Evolutionary conservation across 2,113 vertebrate species (phyloP).

Genomic region (Microtus pennsylvanicus): DNA sequence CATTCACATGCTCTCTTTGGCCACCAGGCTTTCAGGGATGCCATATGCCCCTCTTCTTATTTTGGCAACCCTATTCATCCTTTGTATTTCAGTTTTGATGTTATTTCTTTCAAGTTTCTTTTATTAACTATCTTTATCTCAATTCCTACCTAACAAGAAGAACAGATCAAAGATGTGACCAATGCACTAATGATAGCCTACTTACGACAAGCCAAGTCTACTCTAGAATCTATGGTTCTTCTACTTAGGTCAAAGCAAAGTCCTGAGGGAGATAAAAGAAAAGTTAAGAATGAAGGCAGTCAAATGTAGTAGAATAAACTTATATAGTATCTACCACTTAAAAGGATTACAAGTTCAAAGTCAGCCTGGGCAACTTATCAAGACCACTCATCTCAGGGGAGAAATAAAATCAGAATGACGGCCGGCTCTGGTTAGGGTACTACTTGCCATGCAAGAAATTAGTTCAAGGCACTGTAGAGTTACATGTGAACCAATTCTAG

Average conservation of each 20-base stretch:
- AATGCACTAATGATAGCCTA: constrained; percentile 25
- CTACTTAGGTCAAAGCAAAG: constrained; percentile 48
- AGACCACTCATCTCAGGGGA: neutral
- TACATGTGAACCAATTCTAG: neutral
- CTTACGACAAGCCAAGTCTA: constrained; percentile 10
- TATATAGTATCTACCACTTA: neutral
- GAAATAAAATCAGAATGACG: neutral
- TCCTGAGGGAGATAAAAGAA: constrained; percentile 49
- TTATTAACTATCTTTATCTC: neutral
- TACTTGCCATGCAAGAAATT: constrained; percentile 28
- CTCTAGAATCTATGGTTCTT: constrained; percentile 22
- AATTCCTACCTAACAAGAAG: constrained; percentile 54
- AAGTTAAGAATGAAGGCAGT: constrained; percentile 25
- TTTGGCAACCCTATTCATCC: neutral
- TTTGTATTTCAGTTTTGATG: constrained; percentile 47
- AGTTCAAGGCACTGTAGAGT: neutral
- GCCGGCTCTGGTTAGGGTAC: neutral
- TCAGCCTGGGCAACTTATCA: neutral
- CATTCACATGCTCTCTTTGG: neutral
- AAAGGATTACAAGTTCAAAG: neutral
- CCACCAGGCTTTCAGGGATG: neutral
- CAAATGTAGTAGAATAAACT: neutral
- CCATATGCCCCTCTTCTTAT: neutral
- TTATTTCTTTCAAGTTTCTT: neutral
- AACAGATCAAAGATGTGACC: constrained; percentile 47